A percentile compares a stretch with the other conserved stretches of the same genome.
These are phyloP conservation scores for Dendrocopos noguchii DNA, from an alignment of 2,113 vertebrate genomes.

Conservation along the genomic window DNA sequence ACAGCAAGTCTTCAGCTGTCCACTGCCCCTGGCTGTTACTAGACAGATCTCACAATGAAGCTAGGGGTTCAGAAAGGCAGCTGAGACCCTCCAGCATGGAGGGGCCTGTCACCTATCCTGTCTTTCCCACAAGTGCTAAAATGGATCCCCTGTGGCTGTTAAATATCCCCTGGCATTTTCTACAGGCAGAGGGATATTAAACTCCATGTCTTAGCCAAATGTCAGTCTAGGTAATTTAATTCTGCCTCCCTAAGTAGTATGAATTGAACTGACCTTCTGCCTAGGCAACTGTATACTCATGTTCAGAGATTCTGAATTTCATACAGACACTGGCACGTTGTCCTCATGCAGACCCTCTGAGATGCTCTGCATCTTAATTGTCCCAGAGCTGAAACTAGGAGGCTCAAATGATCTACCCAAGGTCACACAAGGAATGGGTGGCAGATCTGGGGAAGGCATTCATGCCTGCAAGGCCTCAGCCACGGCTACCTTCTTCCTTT, in stretches of 20 bases:
- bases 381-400: not conserved
- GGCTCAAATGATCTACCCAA: not conserved
- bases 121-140: not conserved
- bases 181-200: constrained; percentile 62
- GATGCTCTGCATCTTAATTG: not conserved
- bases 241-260: constrained; percentile 63
- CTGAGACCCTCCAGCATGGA: not conserved
- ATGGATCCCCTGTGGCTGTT: constrained; percentile 20
- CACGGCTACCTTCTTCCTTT: not conserved
- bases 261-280: constrained; percentile 69
- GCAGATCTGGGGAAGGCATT: not conserved
- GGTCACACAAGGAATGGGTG: not conserved
- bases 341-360: not conserved
- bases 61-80: not conserved
- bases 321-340: not conserved
- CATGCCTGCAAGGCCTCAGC: not conserved
- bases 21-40: not conserved
- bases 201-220: constrained; percentile 67
- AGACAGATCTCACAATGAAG: not conserved
- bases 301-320: not conserved
- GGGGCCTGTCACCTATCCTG: accelerated
- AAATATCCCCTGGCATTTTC: constrained; percentile 67
- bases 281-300: constrained; percentile 35
- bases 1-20: not conserved
- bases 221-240: constrained; percentile 70